Evolutionary conservation across 2,113 vertebrate genomes (phyloP).

Genomic region (Lepisosteus oculatus): DNA sequence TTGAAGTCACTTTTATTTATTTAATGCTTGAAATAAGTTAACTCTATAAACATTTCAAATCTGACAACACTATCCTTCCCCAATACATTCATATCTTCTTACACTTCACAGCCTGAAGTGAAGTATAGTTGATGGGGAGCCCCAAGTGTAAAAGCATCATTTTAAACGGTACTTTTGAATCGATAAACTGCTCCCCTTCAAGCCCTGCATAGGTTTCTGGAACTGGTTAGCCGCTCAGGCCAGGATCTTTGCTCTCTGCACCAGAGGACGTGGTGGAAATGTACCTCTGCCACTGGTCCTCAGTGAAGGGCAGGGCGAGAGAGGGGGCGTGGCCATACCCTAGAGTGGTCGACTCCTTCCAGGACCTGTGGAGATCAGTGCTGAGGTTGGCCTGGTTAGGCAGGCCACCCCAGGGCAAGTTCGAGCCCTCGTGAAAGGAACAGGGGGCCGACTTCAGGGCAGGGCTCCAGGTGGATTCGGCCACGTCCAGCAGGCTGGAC

Average conservation of each 20-base stretch:
- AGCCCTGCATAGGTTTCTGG: too few species aligned
- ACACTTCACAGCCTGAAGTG: too few species aligned
- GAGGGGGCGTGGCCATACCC: background rate
- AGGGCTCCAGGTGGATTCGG: conserved; percentile 49
- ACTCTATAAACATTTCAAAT: too few species aligned
- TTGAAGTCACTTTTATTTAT: too few species aligned
- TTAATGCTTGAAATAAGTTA: too few species aligned
- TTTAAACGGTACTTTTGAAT: too few species aligned
- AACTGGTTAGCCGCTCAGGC: background rate
- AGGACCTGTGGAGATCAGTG: conserved; percentile 25
- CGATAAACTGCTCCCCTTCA: too few species aligned
- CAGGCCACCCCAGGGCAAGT: conserved; percentile 28
- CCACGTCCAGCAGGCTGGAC: conserved; percentile 30
- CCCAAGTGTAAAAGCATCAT: too few species aligned
- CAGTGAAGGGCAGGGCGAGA: background rate
- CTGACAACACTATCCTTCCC: too few species aligned
- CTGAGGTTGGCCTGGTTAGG: background rate
- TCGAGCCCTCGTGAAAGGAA: conserved; percentile 35
- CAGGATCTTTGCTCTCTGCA: background rate
- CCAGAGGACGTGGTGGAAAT: background rate
- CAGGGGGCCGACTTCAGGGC: conserved; percentile 26
- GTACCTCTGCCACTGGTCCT: conserved; percentile 22
- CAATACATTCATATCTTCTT: too few species aligned
- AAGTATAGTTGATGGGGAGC: too few species aligned
- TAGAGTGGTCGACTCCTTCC: conserved; percentile 21